Percentiles rank a stretch among this genome's conserved stretches.
Conservation (phyloP, 2,888 invertebrate genomes). For the Microplitis deprimator region DNA sequence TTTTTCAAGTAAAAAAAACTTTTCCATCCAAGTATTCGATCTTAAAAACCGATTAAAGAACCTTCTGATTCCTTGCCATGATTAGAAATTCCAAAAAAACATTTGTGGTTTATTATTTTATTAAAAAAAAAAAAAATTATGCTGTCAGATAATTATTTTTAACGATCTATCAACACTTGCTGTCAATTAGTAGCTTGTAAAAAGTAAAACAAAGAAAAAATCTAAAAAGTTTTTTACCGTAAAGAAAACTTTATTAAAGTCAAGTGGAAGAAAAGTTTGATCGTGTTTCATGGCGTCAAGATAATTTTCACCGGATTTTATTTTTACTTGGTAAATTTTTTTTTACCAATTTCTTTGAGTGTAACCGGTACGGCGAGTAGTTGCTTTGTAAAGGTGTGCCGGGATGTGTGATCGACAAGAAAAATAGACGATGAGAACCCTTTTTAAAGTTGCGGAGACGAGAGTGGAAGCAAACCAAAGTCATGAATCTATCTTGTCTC, state of each 20-base stretch:
- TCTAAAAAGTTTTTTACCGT: conserved; percentile 2
- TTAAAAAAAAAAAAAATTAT: background rate
- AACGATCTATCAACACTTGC: background rate
- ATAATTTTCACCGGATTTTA: conserved; percentile 6
- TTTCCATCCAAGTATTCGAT: background rate
- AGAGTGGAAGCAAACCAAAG: background rate
- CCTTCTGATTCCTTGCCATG: background rate
- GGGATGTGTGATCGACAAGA: conserved; percentile 44
- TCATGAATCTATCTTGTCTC: conserved; percentile 13
- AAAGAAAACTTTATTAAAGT: conserved; percentile 7
- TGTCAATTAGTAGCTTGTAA: conserved; percentile 8
- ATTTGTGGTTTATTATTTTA: background rate
- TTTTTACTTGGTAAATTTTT: conserved; percentile 10
- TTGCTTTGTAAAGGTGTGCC: conserved; percentile 49
- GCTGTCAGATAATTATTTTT: background rate
- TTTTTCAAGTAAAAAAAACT: background rate
- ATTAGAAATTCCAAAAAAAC: no score
- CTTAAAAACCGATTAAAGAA: background rate
- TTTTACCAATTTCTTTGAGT: conserved; percentile 4
- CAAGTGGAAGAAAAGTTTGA: conserved; percentile 5
- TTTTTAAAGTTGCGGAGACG: conserved; percentile 7
- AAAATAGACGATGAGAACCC: conserved; percentile 26
- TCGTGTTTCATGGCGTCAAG: background rate
- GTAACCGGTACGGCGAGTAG: background rate
- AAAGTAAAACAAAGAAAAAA: background rate